phyloP scores from a whole-genome alignment of 2,797 vertebrate genomes.

The Cottoperca gobio region DNA sequence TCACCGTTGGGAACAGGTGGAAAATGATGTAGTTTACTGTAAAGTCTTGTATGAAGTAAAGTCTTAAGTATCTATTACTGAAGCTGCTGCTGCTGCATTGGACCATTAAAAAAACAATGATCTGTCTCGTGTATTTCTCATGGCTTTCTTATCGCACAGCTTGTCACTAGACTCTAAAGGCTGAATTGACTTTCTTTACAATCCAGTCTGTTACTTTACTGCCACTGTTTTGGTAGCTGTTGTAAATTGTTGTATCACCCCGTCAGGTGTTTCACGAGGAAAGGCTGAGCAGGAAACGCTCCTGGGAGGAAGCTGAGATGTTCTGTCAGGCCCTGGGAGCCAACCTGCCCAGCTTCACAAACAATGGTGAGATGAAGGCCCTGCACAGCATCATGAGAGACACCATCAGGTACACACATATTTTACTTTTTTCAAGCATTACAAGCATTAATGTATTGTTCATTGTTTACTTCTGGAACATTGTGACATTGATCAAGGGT shows the following conservation, averaged over 20 bases:
- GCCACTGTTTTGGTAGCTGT: neutral
- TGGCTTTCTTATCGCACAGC: neutral
- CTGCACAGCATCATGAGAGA: slow-evolving; percentile 87
- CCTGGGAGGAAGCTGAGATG: slow-evolving; percentile 94
- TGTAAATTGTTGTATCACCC: slow-evolving; percentile 13
- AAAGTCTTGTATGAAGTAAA: neutral
- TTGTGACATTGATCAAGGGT: neutral
- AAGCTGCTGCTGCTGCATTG: neutral
- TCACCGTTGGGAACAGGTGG: neutral
- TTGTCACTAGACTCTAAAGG: neutral
- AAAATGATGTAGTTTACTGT: neutral
- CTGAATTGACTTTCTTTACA: neutral
- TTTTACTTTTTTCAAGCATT: neutral
- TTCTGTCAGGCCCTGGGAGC: slow-evolving; percentile 94
- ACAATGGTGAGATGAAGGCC: slow-evolving; percentile 82
- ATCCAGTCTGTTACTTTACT: neutral
- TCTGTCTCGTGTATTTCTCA: neutral
- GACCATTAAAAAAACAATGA: neutral
- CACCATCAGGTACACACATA: slow-evolving; percentile 87
- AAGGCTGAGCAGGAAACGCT: slow-evolving; percentile 90
- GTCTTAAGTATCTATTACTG: neutral
- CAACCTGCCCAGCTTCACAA: slow-evolving; percentile 91
- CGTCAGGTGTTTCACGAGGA: slow-evolving; percentile 92
- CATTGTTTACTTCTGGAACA: neutral
- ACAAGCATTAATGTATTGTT: neutral